phyloP scores from a whole-genome alignment of 2,113 vertebrate genomes.

The Coreoperca whiteheadi region DNA sequence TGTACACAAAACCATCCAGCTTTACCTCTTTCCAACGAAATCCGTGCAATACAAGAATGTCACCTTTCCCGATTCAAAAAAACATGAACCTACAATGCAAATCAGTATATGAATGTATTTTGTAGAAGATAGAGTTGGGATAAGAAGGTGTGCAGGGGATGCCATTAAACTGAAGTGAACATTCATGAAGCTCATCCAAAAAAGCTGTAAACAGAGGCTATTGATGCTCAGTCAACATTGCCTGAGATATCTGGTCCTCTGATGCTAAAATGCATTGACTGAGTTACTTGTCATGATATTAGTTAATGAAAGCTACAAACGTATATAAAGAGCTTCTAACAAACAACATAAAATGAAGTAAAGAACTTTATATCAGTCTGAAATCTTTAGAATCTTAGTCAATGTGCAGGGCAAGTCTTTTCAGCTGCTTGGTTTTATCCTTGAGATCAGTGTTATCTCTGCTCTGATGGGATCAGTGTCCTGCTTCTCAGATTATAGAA shows the following conservation, averaged over 20 bases:
- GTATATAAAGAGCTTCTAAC: background rate
- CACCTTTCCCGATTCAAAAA: background rate
- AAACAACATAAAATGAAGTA: background rate
- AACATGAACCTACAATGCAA: background rate
- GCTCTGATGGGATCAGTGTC: conserved; percentile 63
- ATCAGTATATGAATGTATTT: background rate
- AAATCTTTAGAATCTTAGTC: conserved; percentile 12
- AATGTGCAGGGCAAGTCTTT: conserved; percentile 7
- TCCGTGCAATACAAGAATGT: background rate
- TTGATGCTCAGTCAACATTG: background rate
- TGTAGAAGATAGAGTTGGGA: background rate
- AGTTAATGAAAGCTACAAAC: background rate
- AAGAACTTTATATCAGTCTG: conserved; percentile 6
- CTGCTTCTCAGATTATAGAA: conserved; percentile 53
- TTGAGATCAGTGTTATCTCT: conserved; percentile 51
- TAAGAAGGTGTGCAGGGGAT: background rate
- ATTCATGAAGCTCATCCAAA: background rate
- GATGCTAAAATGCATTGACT: background rate
- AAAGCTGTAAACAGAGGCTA: background rate
- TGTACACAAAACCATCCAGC: background rate
- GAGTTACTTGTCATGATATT: background rate
- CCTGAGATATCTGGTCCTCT: background rate
- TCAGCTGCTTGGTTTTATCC: conserved; percentile 14
- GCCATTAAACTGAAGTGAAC: background rate
- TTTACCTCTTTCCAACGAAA: background rate